Evolutionary conservation across 2,113 vertebrate species (phyloP).

Genomic region (Benitochromis conjunctus): DNA sequence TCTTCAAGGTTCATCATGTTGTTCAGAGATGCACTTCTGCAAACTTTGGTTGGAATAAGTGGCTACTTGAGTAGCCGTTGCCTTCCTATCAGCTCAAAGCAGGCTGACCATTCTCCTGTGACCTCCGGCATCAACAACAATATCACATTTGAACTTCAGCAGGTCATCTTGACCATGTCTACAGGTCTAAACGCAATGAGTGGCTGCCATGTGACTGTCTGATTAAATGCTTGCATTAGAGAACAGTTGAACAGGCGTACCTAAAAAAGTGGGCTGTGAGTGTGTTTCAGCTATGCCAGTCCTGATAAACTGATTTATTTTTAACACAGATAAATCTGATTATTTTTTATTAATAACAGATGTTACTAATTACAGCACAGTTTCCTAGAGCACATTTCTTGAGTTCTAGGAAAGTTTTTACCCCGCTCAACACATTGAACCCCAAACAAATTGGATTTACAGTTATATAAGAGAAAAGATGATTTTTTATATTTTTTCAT

Average conservation of each 20-base stretch:
- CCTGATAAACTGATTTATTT: neutral
- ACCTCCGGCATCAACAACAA: neutral
- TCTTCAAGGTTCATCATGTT: neutral
- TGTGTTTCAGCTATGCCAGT: neutral
- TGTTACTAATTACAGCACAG: neutral
- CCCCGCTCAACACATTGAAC: neutral
- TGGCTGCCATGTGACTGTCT: neutral
- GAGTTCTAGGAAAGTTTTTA: neutral
- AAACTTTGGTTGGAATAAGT: neutral
- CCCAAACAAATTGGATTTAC: neutral
- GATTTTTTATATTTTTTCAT: neutral
- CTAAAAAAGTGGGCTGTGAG: neutral
- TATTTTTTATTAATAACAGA: neutral
- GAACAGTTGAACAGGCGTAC: neutral
- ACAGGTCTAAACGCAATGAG: neutral
- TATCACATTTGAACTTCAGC: neutral
- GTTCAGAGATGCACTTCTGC: neutral
- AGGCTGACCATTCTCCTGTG: neutral
- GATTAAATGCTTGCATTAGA: neutral
- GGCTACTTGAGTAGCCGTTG: neutral
- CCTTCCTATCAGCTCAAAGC: neutral
- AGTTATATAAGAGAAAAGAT: neutral
- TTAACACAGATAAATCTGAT: neutral
- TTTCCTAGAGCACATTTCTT: neutral
- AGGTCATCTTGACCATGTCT: neutral